Conservation (phyloP, 2,888 invertebrate species). For the Aelia acuminata region DNA sequence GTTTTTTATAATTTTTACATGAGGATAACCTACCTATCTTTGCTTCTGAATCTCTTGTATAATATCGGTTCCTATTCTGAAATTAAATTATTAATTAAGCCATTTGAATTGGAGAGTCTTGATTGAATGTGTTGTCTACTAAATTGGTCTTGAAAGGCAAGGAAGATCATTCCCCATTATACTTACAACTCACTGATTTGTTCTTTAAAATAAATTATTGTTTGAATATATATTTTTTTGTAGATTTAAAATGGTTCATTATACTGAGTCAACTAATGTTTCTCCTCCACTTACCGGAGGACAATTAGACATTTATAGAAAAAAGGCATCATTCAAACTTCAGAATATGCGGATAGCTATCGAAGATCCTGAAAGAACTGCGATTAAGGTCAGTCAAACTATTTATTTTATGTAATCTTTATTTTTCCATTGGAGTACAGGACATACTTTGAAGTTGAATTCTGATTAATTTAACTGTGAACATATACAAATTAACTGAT, state of each 20-base stretch:
- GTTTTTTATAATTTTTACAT: background rate
- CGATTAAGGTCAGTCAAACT: slow-evolving; percentile 79
- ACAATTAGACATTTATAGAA: slow-evolving; percentile 85
- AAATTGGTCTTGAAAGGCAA: background rate
- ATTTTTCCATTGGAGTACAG: too few relatives aligned
- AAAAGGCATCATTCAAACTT: slow-evolving; percentile 88
- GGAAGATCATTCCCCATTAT: background rate
- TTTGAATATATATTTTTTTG: background rate
- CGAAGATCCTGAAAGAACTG: slow-evolving; percentile 82
- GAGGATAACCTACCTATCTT: background rate
- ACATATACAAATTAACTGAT: too few relatives aligned
- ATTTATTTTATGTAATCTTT: background rate
- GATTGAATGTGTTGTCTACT: background rate
- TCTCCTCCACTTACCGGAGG: slow-evolving; percentile 69
- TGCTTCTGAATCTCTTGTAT: background rate
- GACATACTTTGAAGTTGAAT: too few relatives aligned
- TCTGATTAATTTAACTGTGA: too few relatives aligned
- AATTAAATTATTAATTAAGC: background rate
- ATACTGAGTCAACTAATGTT: background rate
- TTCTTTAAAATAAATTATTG: background rate
- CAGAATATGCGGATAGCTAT: slow-evolving; percentile 84
- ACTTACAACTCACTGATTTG: background rate
- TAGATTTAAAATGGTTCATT: slow-evolving; percentile 29
- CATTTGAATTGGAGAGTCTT: background rate
- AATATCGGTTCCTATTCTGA: background rate